Conservation (phyloP, 2,113 vertebrate species). For the Urocynchramus pylzowi region DNA sequence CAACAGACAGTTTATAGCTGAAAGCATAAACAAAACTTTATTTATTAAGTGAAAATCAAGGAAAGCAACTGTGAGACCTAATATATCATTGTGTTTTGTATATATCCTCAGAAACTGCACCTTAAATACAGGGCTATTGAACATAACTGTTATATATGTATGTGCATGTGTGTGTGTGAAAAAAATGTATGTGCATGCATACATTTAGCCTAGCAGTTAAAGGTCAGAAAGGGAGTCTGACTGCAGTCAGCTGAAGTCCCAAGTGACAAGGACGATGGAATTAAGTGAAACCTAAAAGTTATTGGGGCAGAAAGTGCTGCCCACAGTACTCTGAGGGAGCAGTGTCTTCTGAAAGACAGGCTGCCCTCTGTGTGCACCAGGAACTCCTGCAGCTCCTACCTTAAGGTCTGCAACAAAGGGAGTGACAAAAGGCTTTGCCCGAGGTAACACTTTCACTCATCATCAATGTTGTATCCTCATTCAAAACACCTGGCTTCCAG, state of each 20-base stretch:
- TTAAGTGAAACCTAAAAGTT: neutral
- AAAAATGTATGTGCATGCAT: too few species aligned
- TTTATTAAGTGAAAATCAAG: neutral
- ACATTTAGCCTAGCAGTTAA: neutral
- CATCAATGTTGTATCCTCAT: rapidly evolving
- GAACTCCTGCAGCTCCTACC: neutral
- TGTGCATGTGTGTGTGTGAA: neutral
- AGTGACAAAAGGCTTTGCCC: neutral
- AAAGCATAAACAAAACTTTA: neutral
- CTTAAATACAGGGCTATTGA: neutral
- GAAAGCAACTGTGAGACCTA: neutral
- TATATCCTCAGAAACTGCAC: neutral
- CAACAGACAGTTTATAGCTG: neutral
- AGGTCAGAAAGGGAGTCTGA: neutral
- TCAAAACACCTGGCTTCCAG: neutral
- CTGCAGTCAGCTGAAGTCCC: neutral
- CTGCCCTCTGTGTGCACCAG: neutral
- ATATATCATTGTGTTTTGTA: neutral
- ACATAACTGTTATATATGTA: neutral
- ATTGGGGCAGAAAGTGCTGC: neutral
- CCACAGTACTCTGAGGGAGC: neutral
- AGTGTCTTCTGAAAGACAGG: neutral
- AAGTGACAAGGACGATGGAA: neutral
- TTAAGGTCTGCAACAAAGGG: neutral
- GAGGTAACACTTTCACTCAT: neutral